These are phyloP conservation scores for Blera fallax DNA, from an alignment of 2,888 invertebrate species.

Conservation along the genomic window DNA sequence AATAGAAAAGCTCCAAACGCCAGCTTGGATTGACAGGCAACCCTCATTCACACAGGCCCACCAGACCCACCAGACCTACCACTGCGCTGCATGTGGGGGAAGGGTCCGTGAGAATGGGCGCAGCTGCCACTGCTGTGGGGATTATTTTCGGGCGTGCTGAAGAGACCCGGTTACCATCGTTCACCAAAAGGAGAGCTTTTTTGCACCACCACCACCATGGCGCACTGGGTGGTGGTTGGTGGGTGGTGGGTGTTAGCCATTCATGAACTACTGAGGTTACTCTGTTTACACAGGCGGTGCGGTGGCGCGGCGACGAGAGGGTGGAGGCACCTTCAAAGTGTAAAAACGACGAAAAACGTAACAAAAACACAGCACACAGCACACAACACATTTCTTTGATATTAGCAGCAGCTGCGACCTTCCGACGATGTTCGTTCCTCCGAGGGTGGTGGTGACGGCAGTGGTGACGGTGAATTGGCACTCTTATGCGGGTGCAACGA, in stretches of 20 bases:
- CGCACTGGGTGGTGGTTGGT: slow-evolving; percentile 13
- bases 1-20: slow-evolving; percentile 71
- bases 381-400: slow-evolving; percentile 72
- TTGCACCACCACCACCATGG: neutral
- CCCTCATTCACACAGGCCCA: slow-evolving; percentile 58
- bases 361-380: slow-evolving; percentile 66
- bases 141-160: slow-evolving; percentile 67
- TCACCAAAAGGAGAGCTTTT: slow-evolving; percentile 37
- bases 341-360: slow-evolving; percentile 62
- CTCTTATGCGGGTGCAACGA: slow-evolving; percentile 72
- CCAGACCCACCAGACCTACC: neutral
- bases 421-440: slow-evolving; percentile 47
- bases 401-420: slow-evolving; percentile 72
- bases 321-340: slow-evolving; percentile 52
- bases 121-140: slow-evolving; percentile 64
- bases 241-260: slow-evolving; percentile 48
- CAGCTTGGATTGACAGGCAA: slow-evolving; percentile 73
- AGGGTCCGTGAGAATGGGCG: slow-evolving; percentile 60
- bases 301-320: neutral
- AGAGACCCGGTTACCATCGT: slow-evolving; percentile 50
- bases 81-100: neutral
- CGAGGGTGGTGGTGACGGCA: neutral
- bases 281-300: slow-evolving; percentile 66
- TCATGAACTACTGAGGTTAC: slow-evolving; percentile 73
- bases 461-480: slow-evolving; percentile 61